Percentiles rank a stretch among this genome's conserved stretches.
Conservation (phyloP, 2,888 invertebrate species). For the Cryptocephalus moraei region DNA sequence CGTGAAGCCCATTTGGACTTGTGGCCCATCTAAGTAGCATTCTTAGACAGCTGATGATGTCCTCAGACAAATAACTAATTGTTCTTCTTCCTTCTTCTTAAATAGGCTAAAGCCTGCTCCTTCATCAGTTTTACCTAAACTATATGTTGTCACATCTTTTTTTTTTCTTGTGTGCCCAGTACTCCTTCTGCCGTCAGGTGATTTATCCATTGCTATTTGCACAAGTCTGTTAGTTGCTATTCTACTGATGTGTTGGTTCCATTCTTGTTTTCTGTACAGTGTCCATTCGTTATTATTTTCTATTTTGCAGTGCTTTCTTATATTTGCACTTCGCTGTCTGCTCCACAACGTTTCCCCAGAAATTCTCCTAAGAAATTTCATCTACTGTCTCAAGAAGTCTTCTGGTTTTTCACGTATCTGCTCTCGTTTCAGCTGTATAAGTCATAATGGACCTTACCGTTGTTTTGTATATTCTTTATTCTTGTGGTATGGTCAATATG, state of each 20-base stretch:
- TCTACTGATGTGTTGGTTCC: no score
- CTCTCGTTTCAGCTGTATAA: not conserved
- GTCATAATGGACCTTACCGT: not conserved
- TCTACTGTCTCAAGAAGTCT: not conserved
- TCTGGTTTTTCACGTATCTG: not conserved
- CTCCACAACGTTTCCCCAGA: not conserved
- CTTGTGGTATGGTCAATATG: no score
- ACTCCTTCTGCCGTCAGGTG: no score
- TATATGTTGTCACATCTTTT: not conserved
- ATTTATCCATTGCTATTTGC: no score
- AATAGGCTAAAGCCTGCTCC: not conserved
- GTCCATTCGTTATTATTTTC: no score
- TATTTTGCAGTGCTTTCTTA: not conserved
- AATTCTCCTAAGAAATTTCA: not conserved
- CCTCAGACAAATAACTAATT: no score
- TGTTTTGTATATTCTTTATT: not conserved
- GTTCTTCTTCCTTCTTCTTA: no score
- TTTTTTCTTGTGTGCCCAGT: not conserved
- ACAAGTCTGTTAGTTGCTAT: no score
- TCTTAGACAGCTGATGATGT: no score
- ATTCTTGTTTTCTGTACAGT: no score
- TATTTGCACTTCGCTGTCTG: not conserved
- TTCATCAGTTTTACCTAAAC: not conserved
- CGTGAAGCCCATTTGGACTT: no score
- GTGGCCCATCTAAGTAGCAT: no score